phyloP scores from a whole-genome alignment of 2,113 vertebrate species.

The Anoplopoma fimbria region DNA sequence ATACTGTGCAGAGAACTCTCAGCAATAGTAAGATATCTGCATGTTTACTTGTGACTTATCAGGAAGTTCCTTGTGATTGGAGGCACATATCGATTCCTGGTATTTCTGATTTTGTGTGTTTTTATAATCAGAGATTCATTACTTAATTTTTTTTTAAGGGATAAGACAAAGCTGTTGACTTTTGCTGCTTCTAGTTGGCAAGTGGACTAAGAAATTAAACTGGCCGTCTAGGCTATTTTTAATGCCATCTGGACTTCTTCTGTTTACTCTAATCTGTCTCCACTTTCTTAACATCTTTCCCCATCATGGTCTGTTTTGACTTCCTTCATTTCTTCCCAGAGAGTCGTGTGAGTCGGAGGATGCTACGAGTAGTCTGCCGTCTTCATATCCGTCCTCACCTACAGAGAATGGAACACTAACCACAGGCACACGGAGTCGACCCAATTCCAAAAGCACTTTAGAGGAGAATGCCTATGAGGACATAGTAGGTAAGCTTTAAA shows the following conservation, averaged over 20 bases:
- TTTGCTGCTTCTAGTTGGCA: conserved; percentile 29
- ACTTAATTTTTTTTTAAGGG: conserved; percentile 20
- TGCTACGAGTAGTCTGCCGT: conserved; percentile 89
- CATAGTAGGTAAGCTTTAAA: conserved; percentile 91
- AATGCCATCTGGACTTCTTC: conserved; percentile 41
- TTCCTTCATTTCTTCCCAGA: conserved; percentile 78
- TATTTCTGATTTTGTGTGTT: conserved; percentile 15
- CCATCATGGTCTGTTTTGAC: conserved; percentile 34
- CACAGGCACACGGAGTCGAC: conserved; percentile 85
- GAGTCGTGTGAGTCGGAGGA: conserved; percentile 96
- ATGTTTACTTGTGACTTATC: conserved; percentile 47
- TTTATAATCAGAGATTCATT: conserved; percentile 12
- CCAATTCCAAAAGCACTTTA: conserved; percentile 95
- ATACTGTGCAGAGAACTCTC: conserved; percentile 26
- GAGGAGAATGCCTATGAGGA: conserved; percentile 99
- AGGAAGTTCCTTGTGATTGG: conserved; percentile 36
- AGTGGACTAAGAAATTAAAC: conserved; percentile 18
- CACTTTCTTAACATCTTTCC: neutral
- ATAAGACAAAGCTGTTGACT: conserved; percentile 12
- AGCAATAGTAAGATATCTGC: conserved; percentile 48
- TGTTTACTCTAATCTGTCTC: conserved; percentile 16
- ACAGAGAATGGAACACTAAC: conserved; percentile 91
- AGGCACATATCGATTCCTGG: conserved; percentile 21
- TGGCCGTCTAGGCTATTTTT: conserved; percentile 36
- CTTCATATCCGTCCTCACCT: conserved; percentile 90